Evolutionary conservation across 1,140 invertebrate species (phyloP).

Genomic region (Mesaphorura yosii): DNA sequence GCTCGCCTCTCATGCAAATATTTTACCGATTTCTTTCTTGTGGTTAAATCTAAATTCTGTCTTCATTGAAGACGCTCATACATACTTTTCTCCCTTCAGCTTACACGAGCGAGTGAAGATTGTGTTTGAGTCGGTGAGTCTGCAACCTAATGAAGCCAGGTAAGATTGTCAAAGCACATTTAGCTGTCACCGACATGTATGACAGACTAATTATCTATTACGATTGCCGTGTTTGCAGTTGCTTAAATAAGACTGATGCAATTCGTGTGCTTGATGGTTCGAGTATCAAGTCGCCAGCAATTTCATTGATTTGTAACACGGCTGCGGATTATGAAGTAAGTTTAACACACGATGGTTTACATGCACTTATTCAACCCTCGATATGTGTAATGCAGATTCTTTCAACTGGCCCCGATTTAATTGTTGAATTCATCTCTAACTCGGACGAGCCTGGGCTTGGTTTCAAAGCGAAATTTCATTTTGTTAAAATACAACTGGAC

Average conservation of each 20-base stretch:
- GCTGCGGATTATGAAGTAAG: constrained; percentile 56
- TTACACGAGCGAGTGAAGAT: constrained; percentile 38
- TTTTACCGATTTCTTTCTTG: too few species aligned
- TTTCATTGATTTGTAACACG: constrained; percentile 68
- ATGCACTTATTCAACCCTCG: too few species aligned
- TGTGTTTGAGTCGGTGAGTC: constrained; percentile 36
- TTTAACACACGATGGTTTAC: not conserved
- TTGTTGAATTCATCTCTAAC: constrained; percentile 69
- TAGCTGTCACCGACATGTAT: too few species aligned
- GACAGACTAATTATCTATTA: not conserved
- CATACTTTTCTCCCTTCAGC: constrained; percentile 17
- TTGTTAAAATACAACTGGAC: constrained; percentile 36
- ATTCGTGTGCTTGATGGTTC: constrained; percentile 65
- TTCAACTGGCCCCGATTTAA: constrained; percentile 63
- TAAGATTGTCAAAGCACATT: constrained; percentile 7
- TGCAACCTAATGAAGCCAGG: constrained; percentile 30
- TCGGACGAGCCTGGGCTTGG: constrained; percentile 68
- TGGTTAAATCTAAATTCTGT: too few species aligned
- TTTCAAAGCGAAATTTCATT: constrained; percentile 71
- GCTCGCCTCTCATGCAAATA: too few species aligned
- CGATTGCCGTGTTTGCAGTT: constrained; percentile 43
- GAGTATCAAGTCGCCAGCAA: constrained; percentile 50
- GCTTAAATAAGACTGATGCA: constrained; percentile 64
- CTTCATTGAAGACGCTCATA: too few species aligned
- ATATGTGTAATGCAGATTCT: too few species aligned